These are phyloP conservation scores for Taphrorychus bicolor DNA, from an alignment of 2,888 invertebrate genomes.

Conservation along the genomic window DNA sequence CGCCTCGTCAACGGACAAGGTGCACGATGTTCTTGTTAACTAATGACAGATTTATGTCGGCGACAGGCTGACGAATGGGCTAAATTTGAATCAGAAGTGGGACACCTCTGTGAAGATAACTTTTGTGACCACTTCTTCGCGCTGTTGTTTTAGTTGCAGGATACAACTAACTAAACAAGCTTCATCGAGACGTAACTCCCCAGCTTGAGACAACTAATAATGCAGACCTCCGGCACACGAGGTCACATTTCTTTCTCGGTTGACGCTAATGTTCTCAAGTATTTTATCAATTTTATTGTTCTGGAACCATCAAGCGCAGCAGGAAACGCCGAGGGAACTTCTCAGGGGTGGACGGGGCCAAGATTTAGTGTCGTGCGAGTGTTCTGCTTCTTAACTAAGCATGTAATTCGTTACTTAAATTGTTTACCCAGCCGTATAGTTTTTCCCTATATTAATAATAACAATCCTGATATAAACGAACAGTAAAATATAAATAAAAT, in stretches of 20 bases:
- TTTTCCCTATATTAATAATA: no score
- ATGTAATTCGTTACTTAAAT: neutral
- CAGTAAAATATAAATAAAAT: no score
- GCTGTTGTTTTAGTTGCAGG: no score
- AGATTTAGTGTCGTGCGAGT: slow-evolving; percentile 41
- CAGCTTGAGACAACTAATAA: slow-evolving; percentile 53
- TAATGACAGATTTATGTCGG: slow-evolving; percentile 16
- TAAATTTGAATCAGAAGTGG: slow-evolving; percentile 14
- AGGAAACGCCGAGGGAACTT: slow-evolving; percentile 28
- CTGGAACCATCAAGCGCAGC: slow-evolving; percentile 53
- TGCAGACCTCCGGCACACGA: slow-evolving; percentile 54
- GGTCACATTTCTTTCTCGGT: slow-evolving; percentile 51
- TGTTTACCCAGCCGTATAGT: no score
- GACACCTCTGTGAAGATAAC: neutral
- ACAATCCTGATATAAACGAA: no score
- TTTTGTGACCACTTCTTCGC: no score
- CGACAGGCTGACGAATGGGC: slow-evolving; percentile 9
- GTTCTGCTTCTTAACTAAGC: slow-evolving; percentile 7
- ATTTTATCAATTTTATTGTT: slow-evolving; percentile 60
- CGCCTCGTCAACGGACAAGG: slow-evolving; percentile 6
- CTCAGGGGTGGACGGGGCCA: slow-evolving; percentile 11
- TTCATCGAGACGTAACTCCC: slow-evolving; percentile 48
- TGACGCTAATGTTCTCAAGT: slow-evolving; percentile 59
- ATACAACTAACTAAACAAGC: no score
- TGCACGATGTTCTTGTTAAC: slow-evolving; percentile 15